Evolutionary conservation across 2,797 vertebrate species (phyloP), one percentile per base, ranked within the genome.

Genomic region (Nannoperca obscura): DNA sequence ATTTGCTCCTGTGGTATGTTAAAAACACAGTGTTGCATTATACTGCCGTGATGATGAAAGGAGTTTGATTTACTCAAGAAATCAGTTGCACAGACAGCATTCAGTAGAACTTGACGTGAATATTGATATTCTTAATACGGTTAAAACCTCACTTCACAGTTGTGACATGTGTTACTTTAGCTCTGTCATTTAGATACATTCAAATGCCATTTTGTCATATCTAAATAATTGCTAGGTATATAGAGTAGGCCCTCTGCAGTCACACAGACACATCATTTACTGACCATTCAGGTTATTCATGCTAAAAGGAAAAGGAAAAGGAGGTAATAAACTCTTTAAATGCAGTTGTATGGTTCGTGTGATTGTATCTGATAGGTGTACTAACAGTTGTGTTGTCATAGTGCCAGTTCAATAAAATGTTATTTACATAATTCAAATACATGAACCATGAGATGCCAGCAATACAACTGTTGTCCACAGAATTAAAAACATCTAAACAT

Each of bases 401-500:
- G 22, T 55, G 27, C 12, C 20, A 50, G 20, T 17, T 12, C 2
- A 24, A 24, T 71, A 3, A 44, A 61, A 58, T 42, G 42, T 70
- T 0, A 58, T 57, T 62, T 34, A 6, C 9, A 38, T 32, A 38
- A 27, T 61, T 30, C 4, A 78, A 47, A 72, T 60, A 14, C n/a
- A 9, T n/a, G 9, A 36, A 30, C 30, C 10, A 1, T 40, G 3
- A 47, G 20, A 50, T 52, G 38, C 19, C 22, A 32, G 8, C 13
- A 46, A 13, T 10, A 7, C 7, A 54, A 40, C 11, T 22, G 19
- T 19, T 69, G 34, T 62, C 59, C 7, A 13, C 13, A 66, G 42
- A 47, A 34, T 46, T 68, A n/a, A 74, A 74, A 61, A 77, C 32
- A 58, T 27, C 30, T 32, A 8, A 47, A 36, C 44, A 52, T 52